phyloP scores from a whole-genome alignment of 1,140 invertebrate genomes.

The Drosophila equinoxialis region DNA sequence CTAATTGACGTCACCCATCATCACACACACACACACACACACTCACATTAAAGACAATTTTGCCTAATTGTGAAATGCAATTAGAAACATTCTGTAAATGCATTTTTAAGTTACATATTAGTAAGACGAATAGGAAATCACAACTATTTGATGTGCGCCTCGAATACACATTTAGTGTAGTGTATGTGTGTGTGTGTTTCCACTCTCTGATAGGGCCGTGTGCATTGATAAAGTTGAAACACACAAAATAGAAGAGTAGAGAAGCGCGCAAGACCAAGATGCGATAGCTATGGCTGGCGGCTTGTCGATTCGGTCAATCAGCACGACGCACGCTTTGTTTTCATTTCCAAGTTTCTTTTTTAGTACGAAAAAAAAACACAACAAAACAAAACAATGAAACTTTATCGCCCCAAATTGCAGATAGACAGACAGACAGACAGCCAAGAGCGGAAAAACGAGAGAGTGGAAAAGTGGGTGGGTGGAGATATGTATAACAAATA shows the following conservation, averaged over 20 bases:
- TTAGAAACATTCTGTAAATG: slow-evolving; percentile 1
- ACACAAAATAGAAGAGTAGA: not conserved
- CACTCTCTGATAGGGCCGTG: slow-evolving; percentile 18
- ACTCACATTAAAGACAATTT: not conserved
- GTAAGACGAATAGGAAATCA: slow-evolving; percentile 20
- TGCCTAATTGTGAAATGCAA: slow-evolving; percentile 6
- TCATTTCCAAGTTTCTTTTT: slow-evolving; percentile 28
- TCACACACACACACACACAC: too few species aligned
- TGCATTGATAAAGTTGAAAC: slow-evolving; percentile 13
- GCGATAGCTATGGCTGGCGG: slow-evolving; percentile 9
- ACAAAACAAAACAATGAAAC: slow-evolving; percentile 38
- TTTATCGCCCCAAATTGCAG: slow-evolving; percentile 49
- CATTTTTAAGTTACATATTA: slow-evolving; percentile 7
- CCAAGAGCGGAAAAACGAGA: not conserved
- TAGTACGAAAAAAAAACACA: not conserved
- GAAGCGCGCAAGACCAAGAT: not conserved
- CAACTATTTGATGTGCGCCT: slow-evolving; percentile 11
- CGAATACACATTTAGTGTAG: not conserved
- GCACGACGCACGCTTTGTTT: slow-evolving; percentile 21
- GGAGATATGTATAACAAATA: not conserved
- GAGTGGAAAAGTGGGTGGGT: not conserved
- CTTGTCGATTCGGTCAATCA: slow-evolving; percentile 52
- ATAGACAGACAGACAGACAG: slow-evolving; percentile 11
- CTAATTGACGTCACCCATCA: not conserved
- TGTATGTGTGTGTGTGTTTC: not conserved